Evolutionary conservation across 2,797 vertebrate genomes (phyloP).

Genomic region (Lutjanus argentimaculatus): DNA sequence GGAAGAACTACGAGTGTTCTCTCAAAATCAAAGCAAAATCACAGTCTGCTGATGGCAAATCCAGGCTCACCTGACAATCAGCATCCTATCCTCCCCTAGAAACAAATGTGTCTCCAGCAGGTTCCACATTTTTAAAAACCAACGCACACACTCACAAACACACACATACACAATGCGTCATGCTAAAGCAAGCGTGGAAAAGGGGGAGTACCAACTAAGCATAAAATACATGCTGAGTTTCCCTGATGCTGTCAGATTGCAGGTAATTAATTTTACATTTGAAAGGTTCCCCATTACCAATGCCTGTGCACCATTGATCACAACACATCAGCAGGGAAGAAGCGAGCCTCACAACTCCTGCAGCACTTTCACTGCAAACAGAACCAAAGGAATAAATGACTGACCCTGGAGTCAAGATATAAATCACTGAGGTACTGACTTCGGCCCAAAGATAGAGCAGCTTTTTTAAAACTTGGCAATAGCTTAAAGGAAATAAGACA

Average conservation of each 20-base stretch:
- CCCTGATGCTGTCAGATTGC: conserved; percentile 70
- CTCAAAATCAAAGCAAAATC: conserved; percentile 9
- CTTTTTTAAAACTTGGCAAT: background rate
- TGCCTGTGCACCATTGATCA: conserved; percentile 66
- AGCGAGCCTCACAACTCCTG: conserved; percentile 45
- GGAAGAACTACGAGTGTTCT: background rate
- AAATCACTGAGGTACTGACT: conserved; percentile 23
- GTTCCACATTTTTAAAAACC: conserved; percentile 24
- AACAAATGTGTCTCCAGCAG: conserved; percentile 47
- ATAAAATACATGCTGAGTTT: conserved; percentile 77
- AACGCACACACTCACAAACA: conserved; percentile 30
- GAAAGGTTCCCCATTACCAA: conserved; percentile 72
- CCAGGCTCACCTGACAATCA: conserved; percentile 38
- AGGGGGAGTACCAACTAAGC: conserved; percentile 65
- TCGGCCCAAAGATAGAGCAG: conserved; percentile 1
- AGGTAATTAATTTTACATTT: conserved; percentile 81
- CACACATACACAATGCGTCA: conserved; percentile 45
- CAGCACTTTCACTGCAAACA: conserved; percentile 47
- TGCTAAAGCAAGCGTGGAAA: conserved; percentile 62
- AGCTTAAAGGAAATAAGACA: conserved; percentile 1
- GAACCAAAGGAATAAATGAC: conserved; percentile 26
- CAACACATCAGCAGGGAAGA: conserved; percentile 61
- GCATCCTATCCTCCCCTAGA: conserved; percentile 22
- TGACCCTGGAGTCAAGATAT: conserved; percentile 28
- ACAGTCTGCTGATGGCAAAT: conserved; percentile 34